Conservation (phyloP, 2,888 invertebrate species). For the Gymnocheta viridis region DNA sequence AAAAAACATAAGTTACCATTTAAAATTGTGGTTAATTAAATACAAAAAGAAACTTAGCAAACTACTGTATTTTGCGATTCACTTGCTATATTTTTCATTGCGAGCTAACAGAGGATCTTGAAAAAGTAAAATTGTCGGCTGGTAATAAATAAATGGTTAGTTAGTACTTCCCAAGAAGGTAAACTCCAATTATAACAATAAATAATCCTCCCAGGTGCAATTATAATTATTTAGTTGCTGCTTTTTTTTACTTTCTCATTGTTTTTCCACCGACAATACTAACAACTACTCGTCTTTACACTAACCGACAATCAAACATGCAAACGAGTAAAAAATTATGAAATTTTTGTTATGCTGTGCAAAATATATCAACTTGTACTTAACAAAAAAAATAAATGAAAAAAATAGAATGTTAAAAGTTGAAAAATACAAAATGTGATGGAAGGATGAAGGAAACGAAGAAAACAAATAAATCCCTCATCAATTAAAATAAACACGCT, state of each 20-base stretch:
- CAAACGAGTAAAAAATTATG: conserved; percentile 42
- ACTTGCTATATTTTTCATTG: neutral
- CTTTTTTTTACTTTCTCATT: conserved; percentile 15
- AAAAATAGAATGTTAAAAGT: conserved; percentile 1
- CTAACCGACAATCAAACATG: conserved; percentile 55
- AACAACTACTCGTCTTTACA: no score
- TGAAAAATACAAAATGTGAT: neutral
- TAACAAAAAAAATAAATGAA: neutral
- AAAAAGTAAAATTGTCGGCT: neutral
- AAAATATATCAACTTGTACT: conserved; percentile 38
- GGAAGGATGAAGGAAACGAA: conserved; percentile 26
- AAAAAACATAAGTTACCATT: neutral
- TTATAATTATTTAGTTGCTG: conserved; percentile 64
- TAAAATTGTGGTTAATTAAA: conserved; percentile 24
- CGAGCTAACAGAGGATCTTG: conserved; percentile 16
- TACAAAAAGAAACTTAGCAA: neutral
- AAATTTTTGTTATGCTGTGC: neutral
- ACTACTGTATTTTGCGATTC: conserved; percentile 17
- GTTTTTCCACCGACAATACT: conserved; percentile 15
- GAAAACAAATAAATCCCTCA: conserved; percentile 73
- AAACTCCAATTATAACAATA: conserved; percentile 68
- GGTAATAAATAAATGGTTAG: conserved; percentile 17
- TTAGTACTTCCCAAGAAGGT: conserved; percentile 47
- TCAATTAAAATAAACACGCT: conserved; percentile 74
- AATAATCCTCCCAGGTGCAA: conserved; percentile 70